phyloP scores from a whole-genome alignment of 2,797 vertebrate species.

The Necrosyrtes monachus region DNA sequence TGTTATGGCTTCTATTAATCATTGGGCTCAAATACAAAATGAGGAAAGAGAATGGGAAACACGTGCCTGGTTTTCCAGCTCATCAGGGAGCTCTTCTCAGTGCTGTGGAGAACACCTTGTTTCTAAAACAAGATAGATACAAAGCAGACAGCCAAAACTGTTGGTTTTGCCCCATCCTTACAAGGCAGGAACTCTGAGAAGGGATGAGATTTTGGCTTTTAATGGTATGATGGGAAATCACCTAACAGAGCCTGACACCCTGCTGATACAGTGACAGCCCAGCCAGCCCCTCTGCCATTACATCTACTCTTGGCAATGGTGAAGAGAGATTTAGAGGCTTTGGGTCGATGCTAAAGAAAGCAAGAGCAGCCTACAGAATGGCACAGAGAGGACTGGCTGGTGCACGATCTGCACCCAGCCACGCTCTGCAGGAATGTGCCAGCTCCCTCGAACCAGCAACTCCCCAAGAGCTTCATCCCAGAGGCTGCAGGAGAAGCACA shows the following conservation, averaged over 20 bases:
- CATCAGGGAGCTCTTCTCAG: background rate
- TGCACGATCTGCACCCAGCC: background rate
- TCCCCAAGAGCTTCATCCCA: background rate
- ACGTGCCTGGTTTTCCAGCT: background rate
- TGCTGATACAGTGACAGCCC: background rate
- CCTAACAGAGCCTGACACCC: background rate
- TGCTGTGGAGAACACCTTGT: background rate
- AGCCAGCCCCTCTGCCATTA: background rate
- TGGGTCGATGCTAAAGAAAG: background rate
- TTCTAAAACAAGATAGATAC: background rate
- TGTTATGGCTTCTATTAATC: background rate
- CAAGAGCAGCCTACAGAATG: background rate
- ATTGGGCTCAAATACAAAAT: background rate
- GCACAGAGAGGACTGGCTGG: background rate
- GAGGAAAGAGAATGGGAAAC: background rate
- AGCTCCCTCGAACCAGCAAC: background rate
- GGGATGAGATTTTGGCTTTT: background rate
- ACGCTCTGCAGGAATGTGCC: background rate
- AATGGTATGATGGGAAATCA: background rate
- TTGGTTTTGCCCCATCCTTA: background rate
- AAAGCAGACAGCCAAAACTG: background rate
- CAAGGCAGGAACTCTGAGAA: background rate
- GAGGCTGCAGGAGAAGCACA: background rate
- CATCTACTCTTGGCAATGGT: background rate
- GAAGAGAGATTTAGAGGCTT: background rate